Evolutionary conservation across 1,140 invertebrate genomes (phyloP).

Genomic region (Lethrus apterus): DNA sequence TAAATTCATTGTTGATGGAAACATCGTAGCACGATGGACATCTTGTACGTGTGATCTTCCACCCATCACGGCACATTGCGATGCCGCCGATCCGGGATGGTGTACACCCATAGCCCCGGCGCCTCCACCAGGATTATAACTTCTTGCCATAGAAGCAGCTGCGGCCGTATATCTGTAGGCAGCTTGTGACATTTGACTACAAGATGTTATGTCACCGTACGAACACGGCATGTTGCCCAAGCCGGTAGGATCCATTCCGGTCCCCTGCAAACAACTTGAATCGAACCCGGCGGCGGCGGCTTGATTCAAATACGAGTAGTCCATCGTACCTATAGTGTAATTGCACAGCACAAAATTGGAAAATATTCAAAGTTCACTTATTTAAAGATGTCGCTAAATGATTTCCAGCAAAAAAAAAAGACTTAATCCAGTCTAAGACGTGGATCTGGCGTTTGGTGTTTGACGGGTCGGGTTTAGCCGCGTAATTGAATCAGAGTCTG

Average conservation of each 20-base stretch:
- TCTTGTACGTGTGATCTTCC: conserved; percentile 48
- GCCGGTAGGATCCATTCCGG: conserved; percentile 53
- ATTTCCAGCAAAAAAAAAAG: background rate
- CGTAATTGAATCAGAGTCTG: conserved; percentile 46
- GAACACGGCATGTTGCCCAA: conserved; percentile 64
- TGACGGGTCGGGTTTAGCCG: conserved; percentile 10
- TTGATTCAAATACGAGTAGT: conserved; percentile 67
- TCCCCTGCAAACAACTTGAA: conserved; percentile 55
- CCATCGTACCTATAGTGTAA: conserved; percentile 45
- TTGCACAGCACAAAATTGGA: background rate
- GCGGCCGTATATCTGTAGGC: conserved; percentile 62
- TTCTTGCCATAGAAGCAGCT: conserved; percentile 45
- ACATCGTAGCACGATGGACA: conserved; percentile 53
- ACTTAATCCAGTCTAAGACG: background rate
- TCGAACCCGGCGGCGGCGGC: conserved; percentile 58
- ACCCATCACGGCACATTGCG: conserved; percentile 54
- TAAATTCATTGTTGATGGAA: conserved; percentile 56
- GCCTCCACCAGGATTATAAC: conserved; percentile 43
- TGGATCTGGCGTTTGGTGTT: conserved; percentile 1
- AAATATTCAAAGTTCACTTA: too few relatives aligned
- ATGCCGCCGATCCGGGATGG: conserved; percentile 45
- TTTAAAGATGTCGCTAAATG: background rate
- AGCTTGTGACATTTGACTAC: conserved; percentile 77
- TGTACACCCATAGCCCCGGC: conserved; percentile 42
- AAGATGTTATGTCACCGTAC: conserved; percentile 76